phyloP scores from a whole-genome alignment of 2,797 vertebrate genomes.

The Onychomys arenicola region DNA sequence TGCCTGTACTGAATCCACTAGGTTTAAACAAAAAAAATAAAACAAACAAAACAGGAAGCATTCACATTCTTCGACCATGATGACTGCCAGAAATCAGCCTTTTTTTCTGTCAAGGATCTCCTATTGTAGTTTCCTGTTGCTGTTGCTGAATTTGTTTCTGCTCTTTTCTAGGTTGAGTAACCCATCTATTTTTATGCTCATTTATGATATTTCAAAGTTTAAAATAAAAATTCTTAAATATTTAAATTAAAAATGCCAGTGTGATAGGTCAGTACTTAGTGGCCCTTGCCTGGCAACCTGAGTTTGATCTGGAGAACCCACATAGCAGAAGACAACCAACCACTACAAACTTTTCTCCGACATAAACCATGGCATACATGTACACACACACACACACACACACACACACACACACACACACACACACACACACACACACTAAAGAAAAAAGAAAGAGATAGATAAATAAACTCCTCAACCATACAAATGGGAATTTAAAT shows the following conservation, averaged over 20 bases:
- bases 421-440: no score
- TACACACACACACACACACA: background rate
- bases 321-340: background rate
- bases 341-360: background rate
- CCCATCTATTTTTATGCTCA: background rate
- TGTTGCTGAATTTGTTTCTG: background rate
- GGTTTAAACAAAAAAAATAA: no score
- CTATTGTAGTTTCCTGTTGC: background rate
- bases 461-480: background rate
- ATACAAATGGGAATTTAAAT: background rate
- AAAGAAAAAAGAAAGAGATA: background rate
- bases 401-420: background rate
- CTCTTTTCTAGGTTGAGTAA: background rate
- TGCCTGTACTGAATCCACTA: no score
- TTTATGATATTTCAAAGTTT: background rate
- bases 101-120: background rate
- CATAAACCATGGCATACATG: background rate
- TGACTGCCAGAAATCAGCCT: background rate
- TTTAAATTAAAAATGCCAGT: background rate
- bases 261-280: background rate
- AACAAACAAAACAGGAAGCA: no score
- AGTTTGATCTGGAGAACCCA: background rate
- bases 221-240: background rate
- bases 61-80: background rate
- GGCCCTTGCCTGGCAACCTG: background rate